A percentile compares a stretch with the other conserved stretches of the same genome.
These are phyloP conservation scores for Neolamprologus falcicula DNA, from an alignment of 2,113 vertebrate species.

Conservation along the genomic window DNA sequence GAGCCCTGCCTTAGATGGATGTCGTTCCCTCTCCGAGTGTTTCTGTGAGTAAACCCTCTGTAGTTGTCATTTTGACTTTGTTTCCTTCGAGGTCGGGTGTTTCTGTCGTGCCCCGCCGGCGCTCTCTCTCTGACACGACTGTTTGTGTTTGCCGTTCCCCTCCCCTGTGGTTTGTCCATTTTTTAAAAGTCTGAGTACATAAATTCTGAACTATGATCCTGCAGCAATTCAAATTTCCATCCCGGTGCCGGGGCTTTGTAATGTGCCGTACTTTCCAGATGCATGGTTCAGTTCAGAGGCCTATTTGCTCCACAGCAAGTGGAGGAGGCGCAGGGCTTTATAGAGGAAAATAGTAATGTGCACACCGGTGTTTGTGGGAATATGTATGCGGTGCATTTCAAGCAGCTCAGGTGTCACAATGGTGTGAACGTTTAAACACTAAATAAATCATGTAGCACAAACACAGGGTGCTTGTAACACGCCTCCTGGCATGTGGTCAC, in stretches of 20 bases:
- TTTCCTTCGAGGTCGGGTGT: not conserved
- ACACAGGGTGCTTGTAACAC: not conserved
- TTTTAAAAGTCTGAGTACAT: not conserved
- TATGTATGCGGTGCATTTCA: not conserved
- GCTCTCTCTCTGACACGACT: not conserved
- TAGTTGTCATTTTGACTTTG: not conserved
- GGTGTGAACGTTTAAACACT: not conserved
- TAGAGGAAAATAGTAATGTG: not conserved
- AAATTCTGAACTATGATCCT: slow-evolving; percentile 6
- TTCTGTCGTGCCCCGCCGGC: not conserved
- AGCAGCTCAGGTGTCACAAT: not conserved
- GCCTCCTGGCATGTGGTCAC: not conserved
- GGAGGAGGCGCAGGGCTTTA: not conserved
- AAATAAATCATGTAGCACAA: slow-evolving; percentile 9
- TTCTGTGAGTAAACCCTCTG: not conserved
- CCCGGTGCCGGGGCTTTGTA: not conserved
- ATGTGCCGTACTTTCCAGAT: not conserved
- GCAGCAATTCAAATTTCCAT: not conserved
- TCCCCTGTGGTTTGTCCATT: not conserved
- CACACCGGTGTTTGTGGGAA: not conserved
- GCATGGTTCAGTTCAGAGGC: not conserved
- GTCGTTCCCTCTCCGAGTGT: not conserved
- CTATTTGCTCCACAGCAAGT: not conserved
- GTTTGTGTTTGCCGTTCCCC: not conserved
- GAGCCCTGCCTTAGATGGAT: not conserved